Evolutionary conservation across 2,888 invertebrate genomes (phyloP), one percentile per base, ranked within the genome.

Genomic region (Orchestes rusci): DNA sequence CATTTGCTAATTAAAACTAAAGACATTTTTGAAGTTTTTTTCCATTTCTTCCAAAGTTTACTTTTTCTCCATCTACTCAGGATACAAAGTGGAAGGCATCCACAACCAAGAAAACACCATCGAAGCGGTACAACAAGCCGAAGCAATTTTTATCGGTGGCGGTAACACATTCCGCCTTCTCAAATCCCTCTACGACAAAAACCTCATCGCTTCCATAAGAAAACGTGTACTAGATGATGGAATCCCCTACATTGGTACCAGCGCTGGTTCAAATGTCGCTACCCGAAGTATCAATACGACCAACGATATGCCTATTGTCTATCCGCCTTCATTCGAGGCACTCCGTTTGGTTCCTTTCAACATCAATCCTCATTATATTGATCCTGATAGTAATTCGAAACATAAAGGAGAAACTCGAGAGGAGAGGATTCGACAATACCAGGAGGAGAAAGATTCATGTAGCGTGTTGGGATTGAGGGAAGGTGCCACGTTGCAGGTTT

Each of bases 291-390:
- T 90, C 56, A 75, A 81, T 57, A 89, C 88, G 3, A 89, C 89
- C 34, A 90, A 90, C 71, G 89, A 90, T 62, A 89, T 90, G 89
- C 90, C 89, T 3, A 84, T 90, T 44, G 76, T 76, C n/a, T 79
- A 76, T 63, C 87, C 87, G 29, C 84, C 84, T 17, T 73, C 73
- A 37, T 84, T 88, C 67, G 71, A 79, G 51, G 87, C 82, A 0
- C 70, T 89, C 33, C 72, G 73, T 27, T 70, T 89, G 41, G 78
- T 89, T 10, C 84, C 85, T 3, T 87, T 88, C 64, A 88, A 89
- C 63, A 87, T 89, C 46, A 90, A 90, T 65, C 86, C 89, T 7
- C 90, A 90, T 66, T 90, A 85, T 61, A 66, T 82, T 54, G 87
- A 88, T 52, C 65, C 74, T 17, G 72, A 77, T 53, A 68, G 71